phyloP scores from a whole-genome alignment of 2,113 vertebrate genomes.

The Phalacrocorax aristotelis region DNA sequence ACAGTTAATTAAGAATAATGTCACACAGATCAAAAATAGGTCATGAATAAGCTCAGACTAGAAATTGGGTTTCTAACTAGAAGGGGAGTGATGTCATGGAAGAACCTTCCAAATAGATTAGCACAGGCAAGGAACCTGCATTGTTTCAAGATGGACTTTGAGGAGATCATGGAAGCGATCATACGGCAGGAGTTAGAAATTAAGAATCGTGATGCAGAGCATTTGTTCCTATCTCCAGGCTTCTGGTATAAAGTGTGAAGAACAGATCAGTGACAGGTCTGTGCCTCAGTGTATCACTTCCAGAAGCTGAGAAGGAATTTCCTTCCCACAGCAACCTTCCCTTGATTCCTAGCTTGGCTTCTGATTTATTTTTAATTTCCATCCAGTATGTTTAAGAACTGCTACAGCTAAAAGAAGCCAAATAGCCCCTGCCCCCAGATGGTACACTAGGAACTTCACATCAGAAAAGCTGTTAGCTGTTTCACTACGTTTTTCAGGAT shows the following conservation, averaged over 20 bases:
- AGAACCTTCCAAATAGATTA: not conserved
- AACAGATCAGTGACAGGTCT: not conserved
- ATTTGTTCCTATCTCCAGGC: not conserved
- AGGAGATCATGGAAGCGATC: not conserved
- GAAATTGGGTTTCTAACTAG: not conserved
- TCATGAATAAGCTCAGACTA: not conserved
- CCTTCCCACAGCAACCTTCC: not conserved
- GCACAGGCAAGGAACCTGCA: not conserved
- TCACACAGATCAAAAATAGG: not conserved
- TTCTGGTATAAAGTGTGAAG: not conserved
- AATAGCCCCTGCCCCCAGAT: not conserved
- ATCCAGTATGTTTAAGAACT: not conserved
- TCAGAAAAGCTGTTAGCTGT: not conserved
- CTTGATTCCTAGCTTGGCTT: not conserved
- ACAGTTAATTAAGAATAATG: not conserved
- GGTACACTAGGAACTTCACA: not conserved
- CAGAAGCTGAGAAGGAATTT: not conserved
- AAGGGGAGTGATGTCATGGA: not conserved
- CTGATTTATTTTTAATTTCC: not conserved
- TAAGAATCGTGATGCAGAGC: not conserved
- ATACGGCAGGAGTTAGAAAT: not conserved
- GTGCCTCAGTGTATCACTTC: not conserved
- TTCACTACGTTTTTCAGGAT: not conserved
- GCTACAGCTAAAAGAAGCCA: not conserved
- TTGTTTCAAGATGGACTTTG: not conserved